phyloP scores from a whole-genome alignment of 2,888 invertebrate genomes.

The Bombylius major region DNA sequence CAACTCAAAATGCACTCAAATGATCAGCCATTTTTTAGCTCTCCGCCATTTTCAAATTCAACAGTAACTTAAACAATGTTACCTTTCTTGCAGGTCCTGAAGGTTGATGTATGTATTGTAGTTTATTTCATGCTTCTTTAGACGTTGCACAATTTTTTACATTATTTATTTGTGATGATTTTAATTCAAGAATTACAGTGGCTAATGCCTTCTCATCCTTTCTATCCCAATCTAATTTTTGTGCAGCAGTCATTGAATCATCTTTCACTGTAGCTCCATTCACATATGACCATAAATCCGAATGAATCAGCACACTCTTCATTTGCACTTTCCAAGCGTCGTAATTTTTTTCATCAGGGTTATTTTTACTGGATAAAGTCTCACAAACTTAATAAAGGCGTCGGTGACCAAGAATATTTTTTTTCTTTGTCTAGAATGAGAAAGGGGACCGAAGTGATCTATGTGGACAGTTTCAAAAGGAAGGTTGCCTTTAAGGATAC shows the following conservation, averaged over 20 bases:
- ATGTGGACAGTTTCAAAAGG: no score
- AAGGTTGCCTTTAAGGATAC: no score
- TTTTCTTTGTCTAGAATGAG: no score
- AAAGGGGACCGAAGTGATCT: no score
- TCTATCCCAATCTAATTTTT: not conserved
- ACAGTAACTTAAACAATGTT: slow-evolving; percentile 2
- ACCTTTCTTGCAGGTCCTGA: slow-evolving; percentile 3
- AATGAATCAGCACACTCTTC: no score
- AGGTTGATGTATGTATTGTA: slow-evolving; percentile 2
- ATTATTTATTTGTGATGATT: slow-evolving; percentile 3
- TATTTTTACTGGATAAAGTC: no score
- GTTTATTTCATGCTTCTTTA: slow-evolving; percentile 3
- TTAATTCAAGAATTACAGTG: not conserved
- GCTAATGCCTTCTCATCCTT: slow-evolving; percentile 1
- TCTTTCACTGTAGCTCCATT: no score
- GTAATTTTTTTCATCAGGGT: no score
- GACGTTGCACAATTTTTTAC: slow-evolving; percentile 4
- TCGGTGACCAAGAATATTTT: no score
- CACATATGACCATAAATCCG: no score
- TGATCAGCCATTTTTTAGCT: not conserved
- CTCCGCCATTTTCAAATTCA: slow-evolving; percentile 5
- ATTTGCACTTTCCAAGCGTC: no score
- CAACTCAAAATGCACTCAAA: not conserved
- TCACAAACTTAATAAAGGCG: no score
- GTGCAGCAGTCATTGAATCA: not conserved